Conservation (phyloP, 1,140 invertebrate genomes). For the Cydia pomonella region DNA sequence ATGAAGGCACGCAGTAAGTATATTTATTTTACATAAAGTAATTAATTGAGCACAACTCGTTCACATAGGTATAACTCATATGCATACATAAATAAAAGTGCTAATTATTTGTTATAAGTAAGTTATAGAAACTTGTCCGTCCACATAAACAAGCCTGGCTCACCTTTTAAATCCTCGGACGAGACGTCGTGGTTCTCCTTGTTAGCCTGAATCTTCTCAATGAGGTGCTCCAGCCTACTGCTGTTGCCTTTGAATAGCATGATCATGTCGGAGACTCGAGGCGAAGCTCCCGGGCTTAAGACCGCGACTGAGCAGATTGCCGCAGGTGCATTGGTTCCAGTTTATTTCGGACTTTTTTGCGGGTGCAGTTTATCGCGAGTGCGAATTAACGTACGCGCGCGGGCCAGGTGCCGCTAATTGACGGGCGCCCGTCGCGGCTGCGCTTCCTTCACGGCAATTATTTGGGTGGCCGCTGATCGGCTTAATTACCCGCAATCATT, state of each 20-base stretch:
- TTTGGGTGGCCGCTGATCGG: conserved; percentile 62
- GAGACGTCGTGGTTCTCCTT: conserved; percentile 83
- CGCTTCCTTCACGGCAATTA: conserved; percentile 76
- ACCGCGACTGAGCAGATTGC: conserved; percentile 43
- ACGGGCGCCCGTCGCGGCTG: conserved; percentile 58
- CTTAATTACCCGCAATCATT: conserved; percentile 57
- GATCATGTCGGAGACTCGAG: conserved; percentile 67
- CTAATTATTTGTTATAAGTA: no score
- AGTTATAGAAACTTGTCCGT: no score
- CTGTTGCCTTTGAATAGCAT: conserved; percentile 92
- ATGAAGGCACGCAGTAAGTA: no score
- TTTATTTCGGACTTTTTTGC: conserved; percentile 74
- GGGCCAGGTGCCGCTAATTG: conserved; percentile 75
- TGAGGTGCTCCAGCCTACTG: conserved; percentile 88
- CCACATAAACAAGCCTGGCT: conserved; percentile 34
- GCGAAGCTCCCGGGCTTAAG: conserved; percentile 37
- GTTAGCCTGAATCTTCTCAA: conserved; percentile 91
- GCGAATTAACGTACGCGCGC: conserved; percentile 75
- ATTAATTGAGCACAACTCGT: no score
- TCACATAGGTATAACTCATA: no score
- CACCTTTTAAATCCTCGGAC: conserved; percentile 80
- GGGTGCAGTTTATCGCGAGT: conserved; percentile 59
- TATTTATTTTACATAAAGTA: no score
- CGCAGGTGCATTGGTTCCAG: conserved; percentile 76
- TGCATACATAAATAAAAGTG: no score